Base-by-base conservation (phyloP, 1,140 invertebrate genomes). In the Solen grandis region DNA sequence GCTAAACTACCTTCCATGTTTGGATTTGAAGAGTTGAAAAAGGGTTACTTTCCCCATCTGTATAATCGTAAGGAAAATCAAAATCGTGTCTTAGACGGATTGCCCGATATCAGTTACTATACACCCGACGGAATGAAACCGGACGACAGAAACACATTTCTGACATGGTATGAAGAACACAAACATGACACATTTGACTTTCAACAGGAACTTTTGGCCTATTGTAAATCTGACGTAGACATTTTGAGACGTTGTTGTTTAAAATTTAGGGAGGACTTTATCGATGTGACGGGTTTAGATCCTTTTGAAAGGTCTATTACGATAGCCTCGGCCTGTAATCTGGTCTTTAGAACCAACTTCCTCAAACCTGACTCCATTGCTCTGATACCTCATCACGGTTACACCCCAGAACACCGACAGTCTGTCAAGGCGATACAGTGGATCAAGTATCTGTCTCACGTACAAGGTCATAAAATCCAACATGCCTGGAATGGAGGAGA, bases 31-130 rank as follows among this genome's bases (percentile, higher is more conserved):
- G 82, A 85, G 59, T 46, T 83, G 31, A 50, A 35, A 14, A 82
- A 86, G 52, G 83, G 85, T 29, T 82, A 82, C 46, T 86, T 86
- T 54, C 82, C 82, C 16, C 83, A 86, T 65, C 57, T 80, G 10
- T 86, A 72, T 62, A 82, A 84, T 46, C 68, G 27, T 25, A 29
- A 66, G 25, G 77, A 80, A 66, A 80, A 84, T 72, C 33, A 84
- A 27, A 54, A 5, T 41, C 22, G 31, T 35, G 77, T 54, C 16
- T 29, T 66, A 52, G 52, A 41, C 8, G 16, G 16, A n/a, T 69
- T 57, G n/a, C 80, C 80, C 0, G 60, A 68, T 16, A n/a, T 38
- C 0, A 8, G 31, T 0, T 59, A 68, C 25, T 82, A 75, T 36
- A 65, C 35, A 22, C 46, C 50, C 8, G 72, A 82, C 33, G n/a